These are phyloP conservation scores for Blera fallax DNA, from an alignment of 2,888 invertebrate species.

Conservation along the genomic window DNA sequence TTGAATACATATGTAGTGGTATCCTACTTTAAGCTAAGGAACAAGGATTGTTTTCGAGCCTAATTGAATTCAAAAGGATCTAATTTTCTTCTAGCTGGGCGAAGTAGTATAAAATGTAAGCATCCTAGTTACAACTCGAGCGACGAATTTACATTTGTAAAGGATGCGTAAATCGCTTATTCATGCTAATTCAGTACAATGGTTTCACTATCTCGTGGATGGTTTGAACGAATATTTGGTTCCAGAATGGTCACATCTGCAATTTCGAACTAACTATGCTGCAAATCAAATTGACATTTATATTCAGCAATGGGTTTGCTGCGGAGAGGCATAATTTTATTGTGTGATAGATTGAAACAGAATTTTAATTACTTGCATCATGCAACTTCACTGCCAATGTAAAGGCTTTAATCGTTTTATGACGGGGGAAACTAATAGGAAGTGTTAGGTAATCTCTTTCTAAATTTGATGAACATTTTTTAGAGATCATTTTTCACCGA, in stretches of 20 bases:
- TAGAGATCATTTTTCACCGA: too few species aligned
- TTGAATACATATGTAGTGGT: slow-evolving; percentile 26
- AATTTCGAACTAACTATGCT: slow-evolving; percentile 27
- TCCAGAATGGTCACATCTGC: slow-evolving; percentile 20
- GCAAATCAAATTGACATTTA: slow-evolving; percentile 39
- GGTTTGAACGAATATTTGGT: neutral
- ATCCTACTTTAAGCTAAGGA: neutral
- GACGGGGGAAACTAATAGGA: too few species aligned
- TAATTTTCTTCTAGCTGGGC: neutral
- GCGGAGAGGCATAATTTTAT: neutral
- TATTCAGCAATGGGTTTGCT: neutral
- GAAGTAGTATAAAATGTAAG: neutral
- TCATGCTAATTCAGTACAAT: neutral
- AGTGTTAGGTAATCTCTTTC: too few species aligned
- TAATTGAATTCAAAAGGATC: slow-evolving; percentile 21
- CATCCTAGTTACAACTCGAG: neutral
- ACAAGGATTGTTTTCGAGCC: neutral
- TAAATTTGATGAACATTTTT: too few species aligned
- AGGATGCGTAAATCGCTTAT: neutral
- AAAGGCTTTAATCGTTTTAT: too few species aligned
- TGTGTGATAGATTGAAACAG: neutral
- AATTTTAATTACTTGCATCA: slow-evolving; percentile 14
- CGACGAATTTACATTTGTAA: neutral
- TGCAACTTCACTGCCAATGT: too few species aligned
- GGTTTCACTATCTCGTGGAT: neutral